Conservation (phyloP, 1,140 invertebrate species). For the Calephelis virginiensis region DNA sequence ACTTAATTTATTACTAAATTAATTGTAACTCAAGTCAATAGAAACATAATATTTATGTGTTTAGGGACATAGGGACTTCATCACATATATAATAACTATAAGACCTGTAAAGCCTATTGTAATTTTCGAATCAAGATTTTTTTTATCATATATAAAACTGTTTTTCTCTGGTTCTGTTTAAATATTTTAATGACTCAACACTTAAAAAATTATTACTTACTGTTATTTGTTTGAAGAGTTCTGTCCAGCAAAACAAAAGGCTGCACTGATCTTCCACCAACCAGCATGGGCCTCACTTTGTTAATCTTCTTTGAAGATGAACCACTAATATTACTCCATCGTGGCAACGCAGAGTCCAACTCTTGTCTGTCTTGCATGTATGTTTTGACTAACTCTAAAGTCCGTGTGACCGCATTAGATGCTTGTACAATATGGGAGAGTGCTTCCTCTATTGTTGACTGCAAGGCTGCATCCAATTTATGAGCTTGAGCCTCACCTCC, state of each 20-base stretch:
- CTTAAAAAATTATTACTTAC: conserved; percentile 35
- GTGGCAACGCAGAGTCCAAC: conserved; percentile 40
- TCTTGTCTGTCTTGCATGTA: conserved; percentile 56
- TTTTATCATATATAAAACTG: too few species aligned
- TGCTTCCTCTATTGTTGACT: conserved; percentile 51
- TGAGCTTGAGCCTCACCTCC: conserved; percentile 41
- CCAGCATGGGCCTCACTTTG: conserved; percentile 54
- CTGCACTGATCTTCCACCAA: conserved; percentile 57
- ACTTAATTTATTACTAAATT: too few species aligned
- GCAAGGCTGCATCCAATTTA: conserved; percentile 52
- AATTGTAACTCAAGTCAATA: too few species aligned
- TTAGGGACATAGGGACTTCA: too few species aligned
- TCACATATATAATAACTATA: too few species aligned
- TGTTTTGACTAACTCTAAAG: conserved; percentile 48
- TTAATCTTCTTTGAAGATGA: conserved; percentile 47
- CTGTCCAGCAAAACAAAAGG: conserved; percentile 61
- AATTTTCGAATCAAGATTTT: too few species aligned
- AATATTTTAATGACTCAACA: neutral
- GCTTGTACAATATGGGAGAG: conserved; percentile 57
- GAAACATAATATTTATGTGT: too few species aligned
- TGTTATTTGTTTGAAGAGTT: conserved; percentile 39
- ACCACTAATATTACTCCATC: conserved; percentile 51
- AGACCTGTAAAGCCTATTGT: too few species aligned
- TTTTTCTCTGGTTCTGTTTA: neutral
- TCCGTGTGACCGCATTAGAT: conserved; percentile 48